Evolutionary conservation across 2,888 invertebrate genomes (phyloP), one percentile per base, ranked within the genome.

Genomic region (Cyclophora albipunctata): DNA sequence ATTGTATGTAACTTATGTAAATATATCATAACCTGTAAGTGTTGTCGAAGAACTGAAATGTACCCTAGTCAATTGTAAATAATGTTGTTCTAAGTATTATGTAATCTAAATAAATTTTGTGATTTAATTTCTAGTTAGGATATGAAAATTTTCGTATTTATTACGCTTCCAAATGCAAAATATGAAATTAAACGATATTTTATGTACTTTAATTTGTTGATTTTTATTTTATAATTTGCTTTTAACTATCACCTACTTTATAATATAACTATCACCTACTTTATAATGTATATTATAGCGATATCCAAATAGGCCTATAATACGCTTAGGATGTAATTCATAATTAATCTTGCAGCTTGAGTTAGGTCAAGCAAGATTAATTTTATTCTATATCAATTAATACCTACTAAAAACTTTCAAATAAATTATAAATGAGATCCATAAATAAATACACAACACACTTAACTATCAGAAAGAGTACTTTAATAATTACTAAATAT

Each of bases 51-150:
- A 87, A 88, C 88, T 88, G 88, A 88, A 86, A 75, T 84, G 81
- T 86, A 86, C 84, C 83, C 88, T 88, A 88, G 88, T 88, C 88
- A 88, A 88, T 88, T 88, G 86, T 87, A 88, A 78, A 88, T 88
- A 87, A 60, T 61, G 71, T 60, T 76, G 59, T 64, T 64, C 47
- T 75, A 75, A 73, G 69, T 75, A 71, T 49, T 73, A 64, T 69
- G 69, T 58, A 81, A 83, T 82, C 78, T 79, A 78, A 75, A 81
- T 82, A 81, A 84, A 81, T 73, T 37, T 83, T 88, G 88, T 88
- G 88, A 88, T 88, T 84, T 88, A 83, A 80, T 76, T 75, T 78
- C 82, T 85, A 87, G 80, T 69, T 87, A 86, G 84, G 78, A 73
- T 78, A 79, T 75, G 71, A 80, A 84, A 74, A 71, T 76, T 77